These are phyloP conservation scores for Thecophora atra DNA, from an alignment of 2,888 invertebrate genomes.

Conservation along the genomic window DNA sequence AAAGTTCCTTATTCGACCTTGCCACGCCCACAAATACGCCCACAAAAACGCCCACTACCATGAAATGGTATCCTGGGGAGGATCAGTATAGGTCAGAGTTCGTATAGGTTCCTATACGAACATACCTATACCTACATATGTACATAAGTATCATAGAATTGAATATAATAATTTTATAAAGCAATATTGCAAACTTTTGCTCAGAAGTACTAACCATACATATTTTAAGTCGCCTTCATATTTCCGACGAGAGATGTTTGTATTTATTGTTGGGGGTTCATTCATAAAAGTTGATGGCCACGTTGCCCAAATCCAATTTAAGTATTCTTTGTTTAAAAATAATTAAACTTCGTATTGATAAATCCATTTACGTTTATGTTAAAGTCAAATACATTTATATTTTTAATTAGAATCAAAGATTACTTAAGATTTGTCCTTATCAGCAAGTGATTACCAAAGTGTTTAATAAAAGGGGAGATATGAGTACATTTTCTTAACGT, in stretches of 20 bases:
- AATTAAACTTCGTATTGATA: neutral
- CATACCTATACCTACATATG: no score
- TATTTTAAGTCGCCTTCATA: slow-evolving; percentile 63
- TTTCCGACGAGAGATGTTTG: slow-evolving; percentile 61
- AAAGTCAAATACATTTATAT: neutral
- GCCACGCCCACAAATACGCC: no score
- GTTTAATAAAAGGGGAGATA: neutral
- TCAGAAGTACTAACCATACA: slow-evolving; percentile 63
- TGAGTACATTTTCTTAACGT: no score
- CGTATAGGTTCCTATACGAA: no score
- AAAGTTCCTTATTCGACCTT: no score
- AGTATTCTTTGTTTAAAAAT: neutral
- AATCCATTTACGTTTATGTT: neutral
- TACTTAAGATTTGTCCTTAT: slow-evolving; percentile 3
- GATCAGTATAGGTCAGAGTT: no score
- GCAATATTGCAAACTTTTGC: neutral
- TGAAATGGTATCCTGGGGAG: no score
- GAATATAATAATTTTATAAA: neutral
- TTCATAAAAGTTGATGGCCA: neutral
- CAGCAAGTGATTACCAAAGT: neutral
- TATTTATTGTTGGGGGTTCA: neutral
- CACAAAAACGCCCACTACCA: no score
- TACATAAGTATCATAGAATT: no score
- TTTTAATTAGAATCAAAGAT: neutral
- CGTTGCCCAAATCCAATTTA: neutral